A percentile compares a stretch with the other conserved stretches of the same genome.
Conservation (phyloP, 2,113 vertebrate genomes). For the Carettochelys insculpta region DNA sequence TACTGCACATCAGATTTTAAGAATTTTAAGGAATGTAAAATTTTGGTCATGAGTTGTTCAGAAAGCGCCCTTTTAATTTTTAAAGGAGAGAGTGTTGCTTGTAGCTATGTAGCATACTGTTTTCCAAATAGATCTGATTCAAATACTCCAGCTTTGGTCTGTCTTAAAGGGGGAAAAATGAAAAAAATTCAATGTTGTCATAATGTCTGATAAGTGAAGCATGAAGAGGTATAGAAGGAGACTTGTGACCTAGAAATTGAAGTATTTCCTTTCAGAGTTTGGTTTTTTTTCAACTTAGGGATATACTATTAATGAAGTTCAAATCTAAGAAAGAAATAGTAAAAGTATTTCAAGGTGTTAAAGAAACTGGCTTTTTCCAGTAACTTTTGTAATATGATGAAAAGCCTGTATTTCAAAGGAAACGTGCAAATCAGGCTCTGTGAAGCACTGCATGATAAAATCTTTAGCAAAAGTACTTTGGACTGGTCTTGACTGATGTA, state of each 20-base stretch:
- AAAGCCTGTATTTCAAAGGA: not conserved
- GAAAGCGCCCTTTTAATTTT: not conserved
- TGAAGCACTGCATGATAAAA: constrained; percentile 30
- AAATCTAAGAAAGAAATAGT: not conserved
- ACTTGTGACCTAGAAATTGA: not conserved
- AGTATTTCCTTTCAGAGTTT: not conserved
- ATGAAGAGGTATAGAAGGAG: not conserved
- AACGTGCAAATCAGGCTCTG: not conserved
- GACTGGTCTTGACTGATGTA: not conserved
- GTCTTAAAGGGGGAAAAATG: not conserved
- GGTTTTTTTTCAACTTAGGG: not conserved
- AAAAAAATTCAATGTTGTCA: not conserved
- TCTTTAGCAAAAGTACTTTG: constrained; percentile 4
- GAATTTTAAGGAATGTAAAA: accelerated
- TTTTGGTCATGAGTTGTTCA: not conserved
- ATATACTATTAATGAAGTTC: not conserved
- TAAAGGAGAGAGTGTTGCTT: not conserved
- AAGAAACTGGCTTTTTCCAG: not conserved
- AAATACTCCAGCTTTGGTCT: not conserved
- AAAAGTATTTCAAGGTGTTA: not conserved
- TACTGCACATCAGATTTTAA: not conserved
- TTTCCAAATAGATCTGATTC: not conserved
- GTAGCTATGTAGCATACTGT: not conserved
- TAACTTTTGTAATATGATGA: not conserved
- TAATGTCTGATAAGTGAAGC: not conserved